Conservation (phyloP, 1,140 invertebrate genomes). For the Trypoxylus dichotomus region DNA sequence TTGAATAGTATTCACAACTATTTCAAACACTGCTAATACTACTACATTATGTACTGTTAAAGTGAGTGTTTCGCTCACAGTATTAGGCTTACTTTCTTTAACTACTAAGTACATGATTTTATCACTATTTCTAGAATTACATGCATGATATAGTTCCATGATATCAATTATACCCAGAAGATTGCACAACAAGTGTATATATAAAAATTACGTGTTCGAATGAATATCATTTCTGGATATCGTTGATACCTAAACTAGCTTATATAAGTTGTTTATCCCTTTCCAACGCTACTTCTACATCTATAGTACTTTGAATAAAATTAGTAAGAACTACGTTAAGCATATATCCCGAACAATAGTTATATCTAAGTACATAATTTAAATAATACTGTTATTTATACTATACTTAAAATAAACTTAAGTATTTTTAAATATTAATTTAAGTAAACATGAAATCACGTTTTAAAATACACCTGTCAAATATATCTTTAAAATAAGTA, state of each 20-base stretch:
- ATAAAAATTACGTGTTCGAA: not conserved
- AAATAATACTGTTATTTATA: slow-evolving; percentile 21
- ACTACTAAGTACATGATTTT: not conserved
- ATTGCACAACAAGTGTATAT: not conserved
- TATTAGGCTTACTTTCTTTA: not conserved
- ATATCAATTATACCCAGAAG: not conserved
- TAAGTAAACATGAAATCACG: not conserved
- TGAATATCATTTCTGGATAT: not conserved
- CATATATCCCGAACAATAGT: not conserved
- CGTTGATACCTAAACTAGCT: not conserved
- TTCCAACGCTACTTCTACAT: not conserved
- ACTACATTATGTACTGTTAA: not conserved
- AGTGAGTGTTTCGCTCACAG: not conserved
- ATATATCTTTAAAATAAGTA: not conserved
- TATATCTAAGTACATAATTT: slow-evolving; percentile 3
- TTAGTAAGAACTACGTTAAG: not conserved
- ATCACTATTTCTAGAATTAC: not conserved
- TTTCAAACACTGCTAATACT: not conserved
- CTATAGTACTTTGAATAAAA: not conserved
- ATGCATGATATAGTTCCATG: not conserved
- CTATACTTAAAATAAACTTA: not conserved
- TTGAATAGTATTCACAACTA: not conserved
- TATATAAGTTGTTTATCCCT: not conserved
- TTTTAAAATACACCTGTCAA: not conserved
- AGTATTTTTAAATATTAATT: not conserved